Evolutionary conservation across 23 tunicate species (phyloP).

Genomic region (Phallusia fumigata): DNA sequence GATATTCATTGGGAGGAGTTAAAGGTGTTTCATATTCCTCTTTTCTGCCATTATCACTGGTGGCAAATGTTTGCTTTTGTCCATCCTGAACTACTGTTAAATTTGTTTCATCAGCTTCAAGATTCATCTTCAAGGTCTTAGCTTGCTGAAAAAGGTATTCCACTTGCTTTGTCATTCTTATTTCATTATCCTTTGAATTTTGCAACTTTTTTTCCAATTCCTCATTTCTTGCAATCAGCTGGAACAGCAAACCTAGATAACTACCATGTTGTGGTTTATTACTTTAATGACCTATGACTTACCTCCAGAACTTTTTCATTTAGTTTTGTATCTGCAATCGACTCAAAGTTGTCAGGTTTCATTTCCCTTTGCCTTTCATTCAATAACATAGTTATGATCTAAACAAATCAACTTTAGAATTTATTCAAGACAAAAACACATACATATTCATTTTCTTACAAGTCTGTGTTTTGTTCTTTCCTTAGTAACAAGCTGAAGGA

Average conservation of each 20-base stretch:
- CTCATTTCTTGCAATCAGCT: constrained; percentile 7
- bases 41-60: not conserved
- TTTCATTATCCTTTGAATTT: not conserved
- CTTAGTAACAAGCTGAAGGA: constrained; percentile 37
- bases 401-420: not conserved
- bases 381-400: constrained; percentile 61
- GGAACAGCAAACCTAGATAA: not conserved
- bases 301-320: not conserved
- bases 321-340: not conserved
- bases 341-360: not conserved
- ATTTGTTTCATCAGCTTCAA: not conserved
- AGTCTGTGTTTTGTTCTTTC: constrained; percentile 50
- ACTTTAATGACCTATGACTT: not conserved
- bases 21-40: not conserved
- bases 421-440: not conserved
- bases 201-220: not conserved
- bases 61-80: not conserved
- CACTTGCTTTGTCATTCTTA: constrained; percentile 8
- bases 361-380: constrained; percentile 27
- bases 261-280: not conserved
- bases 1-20: not conserved
- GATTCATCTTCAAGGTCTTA: not conserved
- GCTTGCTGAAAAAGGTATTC: not conserved
- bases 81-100: not conserved
- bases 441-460: no score